Evolutionary conservation across 2,888 invertebrate genomes (phyloP).

Genomic region (Aethes cnicana): DNA sequence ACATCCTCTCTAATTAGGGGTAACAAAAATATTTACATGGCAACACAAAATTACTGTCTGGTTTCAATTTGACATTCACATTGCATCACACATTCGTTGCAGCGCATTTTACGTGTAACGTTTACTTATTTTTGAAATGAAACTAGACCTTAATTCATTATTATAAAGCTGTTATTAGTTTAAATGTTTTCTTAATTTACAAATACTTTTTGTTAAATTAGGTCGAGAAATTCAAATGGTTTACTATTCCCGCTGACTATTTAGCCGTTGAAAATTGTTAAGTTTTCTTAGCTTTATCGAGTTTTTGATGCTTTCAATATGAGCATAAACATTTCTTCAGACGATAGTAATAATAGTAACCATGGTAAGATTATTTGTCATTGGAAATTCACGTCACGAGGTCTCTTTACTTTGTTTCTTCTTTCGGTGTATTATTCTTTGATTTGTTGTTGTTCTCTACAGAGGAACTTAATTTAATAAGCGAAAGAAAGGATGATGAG

Average conservation of each 20-base stretch:
- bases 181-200: too few relatives aligned
- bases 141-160: neutral
- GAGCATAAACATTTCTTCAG: slow-evolving; percentile 19
- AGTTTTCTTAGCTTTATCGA: neutral
- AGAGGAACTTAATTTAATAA: slow-evolving; percentile 8
- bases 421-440: neutral
- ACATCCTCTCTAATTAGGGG: too few relatives aligned
- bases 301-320: slow-evolving; percentile 1
- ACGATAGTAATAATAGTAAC: slow-evolving; percentile 16
- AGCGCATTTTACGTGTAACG: neutral
- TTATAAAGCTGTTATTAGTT: neutral
- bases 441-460: neutral
- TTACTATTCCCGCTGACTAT: neutral
- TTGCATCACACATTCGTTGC: neutral
- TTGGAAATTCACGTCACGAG: neutral
- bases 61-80: neutral
- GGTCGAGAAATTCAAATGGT: neutral
- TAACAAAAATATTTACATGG: too few relatives aligned
- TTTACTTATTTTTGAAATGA: neutral
- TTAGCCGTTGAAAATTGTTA: neutral
- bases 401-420: neutral
- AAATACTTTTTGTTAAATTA: neutral
- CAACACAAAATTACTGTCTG: too few relatives aligned
- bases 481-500: neutral
- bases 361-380: slow-evolving; percentile 3